Evolutionary conservation across 2,888 invertebrate genomes (phyloP).

Genomic region (Ypsolopha scabrella): DNA sequence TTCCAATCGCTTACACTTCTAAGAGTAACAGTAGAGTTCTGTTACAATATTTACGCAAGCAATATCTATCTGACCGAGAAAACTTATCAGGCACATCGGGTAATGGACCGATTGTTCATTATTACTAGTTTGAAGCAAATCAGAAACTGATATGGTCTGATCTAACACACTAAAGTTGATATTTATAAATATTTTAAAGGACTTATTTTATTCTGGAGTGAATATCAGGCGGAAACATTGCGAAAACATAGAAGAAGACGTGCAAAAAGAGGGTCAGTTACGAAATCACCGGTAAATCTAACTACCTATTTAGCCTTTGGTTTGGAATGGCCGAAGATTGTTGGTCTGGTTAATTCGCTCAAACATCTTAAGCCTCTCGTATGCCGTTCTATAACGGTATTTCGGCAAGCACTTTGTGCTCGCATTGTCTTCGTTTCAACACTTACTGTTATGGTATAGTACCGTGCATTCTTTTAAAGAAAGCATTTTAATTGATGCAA

Average conservation of each 20-base stretch:
- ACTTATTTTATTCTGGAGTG: not conserved
- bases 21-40: not conserved
- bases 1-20: not conserved
- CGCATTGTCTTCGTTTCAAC: slow-evolving; percentile 39
- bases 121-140: too few species aligned
- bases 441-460: too few species aligned
- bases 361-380: slow-evolving; percentile 27
- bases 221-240: slow-evolving; percentile 38
- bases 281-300: slow-evolving; percentile 27
- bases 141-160: too few species aligned
- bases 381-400: slow-evolving; percentile 47
- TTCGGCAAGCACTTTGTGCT: slow-evolving; percentile 25
- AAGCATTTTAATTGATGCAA: too few species aligned
- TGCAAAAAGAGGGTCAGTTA: slow-evolving; percentile 53
- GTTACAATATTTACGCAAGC: not conserved
- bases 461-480: too few species aligned
- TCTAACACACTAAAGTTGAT: too few species aligned
- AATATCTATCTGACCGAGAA: slow-evolving; percentile 1
- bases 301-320: slow-evolving; percentile 10
- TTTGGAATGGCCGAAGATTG: slow-evolving; percentile 46
- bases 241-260: slow-evolving; percentile 45
- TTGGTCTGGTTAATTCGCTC: slow-evolving; percentile 45
- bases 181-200: too few species aligned
- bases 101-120: not conserved
- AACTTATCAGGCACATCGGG: not conserved